These are phyloP conservation scores for Hestina assimilis DNA, from an alignment of 1,140 invertebrate species.

Conservation along the genomic window DNA sequence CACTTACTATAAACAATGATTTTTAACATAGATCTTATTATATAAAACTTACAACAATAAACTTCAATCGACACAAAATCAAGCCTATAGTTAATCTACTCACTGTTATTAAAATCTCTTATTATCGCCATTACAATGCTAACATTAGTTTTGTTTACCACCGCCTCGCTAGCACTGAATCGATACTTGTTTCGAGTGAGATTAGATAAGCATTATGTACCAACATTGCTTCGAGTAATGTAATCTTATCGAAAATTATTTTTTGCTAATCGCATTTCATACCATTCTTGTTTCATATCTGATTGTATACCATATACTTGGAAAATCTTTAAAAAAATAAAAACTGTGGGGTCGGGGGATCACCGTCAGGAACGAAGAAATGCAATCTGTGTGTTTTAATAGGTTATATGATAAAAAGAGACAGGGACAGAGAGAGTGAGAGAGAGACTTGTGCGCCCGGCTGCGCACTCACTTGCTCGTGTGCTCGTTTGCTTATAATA, in stretches of 20 bases:
- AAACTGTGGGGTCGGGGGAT: no score
- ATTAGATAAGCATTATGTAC: constrained; percentile 51
- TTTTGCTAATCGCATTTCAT: constrained; percentile 27
- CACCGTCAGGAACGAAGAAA: no score
- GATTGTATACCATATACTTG: background rate
- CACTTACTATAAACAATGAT: constrained; percentile 1
- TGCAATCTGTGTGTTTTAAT: no score
- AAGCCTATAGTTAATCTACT: constrained; percentile 11
- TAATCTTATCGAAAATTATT: constrained; percentile 54
- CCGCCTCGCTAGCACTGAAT: constrained; percentile 20
- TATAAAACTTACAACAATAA: background rate
- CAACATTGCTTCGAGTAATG: constrained; percentile 36
- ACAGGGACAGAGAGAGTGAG: no score
- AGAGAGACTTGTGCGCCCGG: no score
- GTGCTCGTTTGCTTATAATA: no score
- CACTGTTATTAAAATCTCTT: constrained; percentile 26
- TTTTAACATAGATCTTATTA: background rate
- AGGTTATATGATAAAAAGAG: no score
- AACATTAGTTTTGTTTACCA: constrained; percentile 38
- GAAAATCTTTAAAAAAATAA: no score
- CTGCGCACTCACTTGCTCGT: no score
- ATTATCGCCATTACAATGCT: constrained; percentile 24
- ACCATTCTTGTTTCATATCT: background rate
- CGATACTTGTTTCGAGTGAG: constrained; percentile 41
- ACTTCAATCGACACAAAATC: background rate